A percentile compares a stretch with the other conserved stretches of the same genome.
Conservation (phyloP, 2,888 invertebrate genomes). For the Epirrita christyi region DNA sequence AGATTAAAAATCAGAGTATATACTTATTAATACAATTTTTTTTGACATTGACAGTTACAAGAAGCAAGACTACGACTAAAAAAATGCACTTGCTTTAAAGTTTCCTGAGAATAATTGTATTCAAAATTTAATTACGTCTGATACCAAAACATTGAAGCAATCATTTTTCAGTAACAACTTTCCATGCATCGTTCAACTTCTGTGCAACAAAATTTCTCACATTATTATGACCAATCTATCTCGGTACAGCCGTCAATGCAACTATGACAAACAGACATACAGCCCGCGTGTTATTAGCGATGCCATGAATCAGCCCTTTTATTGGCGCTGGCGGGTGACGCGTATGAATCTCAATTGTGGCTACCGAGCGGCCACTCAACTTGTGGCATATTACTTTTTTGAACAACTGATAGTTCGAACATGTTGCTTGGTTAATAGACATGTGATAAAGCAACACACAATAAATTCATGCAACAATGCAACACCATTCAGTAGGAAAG, state of each 20-base stretch:
- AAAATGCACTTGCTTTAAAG: no score
- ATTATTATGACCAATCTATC: constrained; percentile 23
- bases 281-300: constrained; percentile 48
- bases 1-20: no score
- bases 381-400: constrained; percentile 32
- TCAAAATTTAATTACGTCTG: no score
- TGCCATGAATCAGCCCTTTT: constrained; percentile 54
- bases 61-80: no score
- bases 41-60: no score
- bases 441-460: background rate
- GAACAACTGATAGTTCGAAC: constrained; percentile 6
- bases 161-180: background rate
- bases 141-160: no score
- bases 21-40: no score
- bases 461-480: no score
- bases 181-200: background rate
- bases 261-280: constrained; percentile 55
- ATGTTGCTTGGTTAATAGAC: no score
- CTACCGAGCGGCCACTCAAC: constrained; percentile 39
- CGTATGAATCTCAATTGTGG: constrained; percentile 65
- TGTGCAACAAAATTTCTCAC: constrained; percentile 4
- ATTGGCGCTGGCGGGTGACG: constrained; percentile 44
- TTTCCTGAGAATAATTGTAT: no score
- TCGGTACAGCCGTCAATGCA: constrained; percentile 40
- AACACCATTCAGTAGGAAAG: no score